Evolutionary conservation across 2,113 vertebrate species (phyloP).

Genomic region (Sclerurus mexicanus): DNA sequence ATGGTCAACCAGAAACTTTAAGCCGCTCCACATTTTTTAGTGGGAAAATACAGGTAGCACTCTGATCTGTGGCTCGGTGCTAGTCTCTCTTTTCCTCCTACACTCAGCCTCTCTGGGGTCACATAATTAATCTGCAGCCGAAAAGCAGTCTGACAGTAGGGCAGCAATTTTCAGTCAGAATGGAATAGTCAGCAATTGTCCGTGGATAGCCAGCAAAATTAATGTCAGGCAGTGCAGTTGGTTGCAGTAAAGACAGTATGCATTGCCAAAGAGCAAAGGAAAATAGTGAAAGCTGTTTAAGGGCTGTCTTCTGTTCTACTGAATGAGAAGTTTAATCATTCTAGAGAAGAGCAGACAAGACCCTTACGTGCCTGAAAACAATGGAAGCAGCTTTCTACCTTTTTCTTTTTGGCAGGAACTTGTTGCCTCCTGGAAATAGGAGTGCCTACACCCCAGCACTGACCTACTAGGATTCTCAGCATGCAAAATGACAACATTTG

Average conservation of each 20-base stretch:
- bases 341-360: neutral
- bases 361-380: fast-evolving
- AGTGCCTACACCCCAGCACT: neutral
- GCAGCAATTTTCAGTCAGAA: neutral
- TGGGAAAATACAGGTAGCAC: neutral
- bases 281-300: neutral
- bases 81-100: neutral
- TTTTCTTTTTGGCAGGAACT: neutral
- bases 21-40: neutral
- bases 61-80: neutral
- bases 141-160: neutral
- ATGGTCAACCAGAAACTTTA: neutral
- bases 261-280: neutral
- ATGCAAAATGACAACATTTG: neutral
- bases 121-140: neutral
- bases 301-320: neutral
- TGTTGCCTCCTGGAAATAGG: neutral
- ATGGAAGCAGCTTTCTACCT: neutral
- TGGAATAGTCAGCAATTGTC: neutral
- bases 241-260: neutral
- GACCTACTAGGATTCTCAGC: neutral
- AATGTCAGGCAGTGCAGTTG: neutral
- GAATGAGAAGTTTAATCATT: neutral
- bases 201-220: neutral
- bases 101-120: neutral